Evolutionary conservation across 37 sponge, comb jelly and placozoan genomes (phyloP).

Genomic region (Ephydatia muelleri): DNA sequence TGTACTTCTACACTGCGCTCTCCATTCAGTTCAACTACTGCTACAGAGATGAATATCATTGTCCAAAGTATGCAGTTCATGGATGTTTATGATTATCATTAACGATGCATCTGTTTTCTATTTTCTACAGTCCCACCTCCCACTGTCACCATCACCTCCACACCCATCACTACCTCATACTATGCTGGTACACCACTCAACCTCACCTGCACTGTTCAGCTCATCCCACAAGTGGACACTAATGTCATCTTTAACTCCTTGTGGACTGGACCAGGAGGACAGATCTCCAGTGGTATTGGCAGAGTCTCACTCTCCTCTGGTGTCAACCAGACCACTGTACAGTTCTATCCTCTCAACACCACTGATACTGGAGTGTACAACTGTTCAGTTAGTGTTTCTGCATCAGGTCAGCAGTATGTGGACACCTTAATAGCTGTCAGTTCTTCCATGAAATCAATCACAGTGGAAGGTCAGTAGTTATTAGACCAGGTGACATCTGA

Average conservation of each 20-base stretch:
- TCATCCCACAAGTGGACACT: not conserved
- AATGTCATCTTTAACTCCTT: not conserved
- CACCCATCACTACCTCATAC: not conserved
- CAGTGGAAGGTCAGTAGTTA: not conserved
- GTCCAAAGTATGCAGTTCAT: not conserved
- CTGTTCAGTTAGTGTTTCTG: not conserved
- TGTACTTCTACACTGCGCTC: not conserved
- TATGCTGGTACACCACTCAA: slow-evolving; percentile 1
- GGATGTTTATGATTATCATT: not conserved
- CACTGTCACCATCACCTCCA: not conserved
- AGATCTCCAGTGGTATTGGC: not conserved
- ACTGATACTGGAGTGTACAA: not conserved
- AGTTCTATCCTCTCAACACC: slow-evolving; percentile 1
- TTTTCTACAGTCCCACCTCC: not conserved
- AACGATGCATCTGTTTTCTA: not conserved
- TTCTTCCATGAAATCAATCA: not conserved
- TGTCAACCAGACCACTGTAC: slow-evolving; percentile 1
- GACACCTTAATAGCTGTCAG: not conserved
- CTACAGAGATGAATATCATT: not conserved
- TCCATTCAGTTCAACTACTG: not conserved
- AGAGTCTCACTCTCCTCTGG: not conserved
- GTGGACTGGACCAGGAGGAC: not conserved
- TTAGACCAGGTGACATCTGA: not conserved
- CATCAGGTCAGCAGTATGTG: slow-evolving; percentile 1
- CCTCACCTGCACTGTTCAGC: not conserved